Conservation (phyloP, 2,113 vertebrate genomes). For the Notechis scutatus region DNA sequence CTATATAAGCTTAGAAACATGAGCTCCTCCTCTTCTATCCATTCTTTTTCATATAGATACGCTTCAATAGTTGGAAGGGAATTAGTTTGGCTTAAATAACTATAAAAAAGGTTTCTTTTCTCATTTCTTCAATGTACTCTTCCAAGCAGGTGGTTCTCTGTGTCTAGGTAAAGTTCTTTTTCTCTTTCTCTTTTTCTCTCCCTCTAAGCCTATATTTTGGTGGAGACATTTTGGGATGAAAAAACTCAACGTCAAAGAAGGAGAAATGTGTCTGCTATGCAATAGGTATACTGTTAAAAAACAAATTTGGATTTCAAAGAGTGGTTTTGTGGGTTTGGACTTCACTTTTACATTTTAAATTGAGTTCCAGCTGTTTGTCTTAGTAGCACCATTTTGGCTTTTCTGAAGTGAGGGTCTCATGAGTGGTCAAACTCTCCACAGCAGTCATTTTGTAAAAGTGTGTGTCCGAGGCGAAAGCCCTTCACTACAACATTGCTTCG, state of each 20-base stretch:
- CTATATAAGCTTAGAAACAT: background rate
- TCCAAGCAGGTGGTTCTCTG: background rate
- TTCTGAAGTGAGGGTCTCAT: background rate
- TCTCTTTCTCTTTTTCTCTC: background rate
- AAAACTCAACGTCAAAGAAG: background rate
- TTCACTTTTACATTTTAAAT: background rate
- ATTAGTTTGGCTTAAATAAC: background rate
- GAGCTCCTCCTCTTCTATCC: background rate
- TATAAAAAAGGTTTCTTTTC: background rate
- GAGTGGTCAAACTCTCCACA: background rate
- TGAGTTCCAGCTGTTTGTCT: background rate
- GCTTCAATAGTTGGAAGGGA: background rate
- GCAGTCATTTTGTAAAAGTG: background rate
- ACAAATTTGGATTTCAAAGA: background rate
- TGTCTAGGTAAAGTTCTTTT: background rate
- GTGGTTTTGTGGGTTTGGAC: background rate
- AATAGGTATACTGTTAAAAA: background rate
- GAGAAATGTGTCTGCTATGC: background rate
- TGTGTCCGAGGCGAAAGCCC: background rate
- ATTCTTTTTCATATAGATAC: background rate
- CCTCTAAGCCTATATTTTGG: background rate
- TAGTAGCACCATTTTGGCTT: background rate
- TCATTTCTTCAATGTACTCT: background rate
- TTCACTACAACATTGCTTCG: background rate
- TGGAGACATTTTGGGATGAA: background rate